Evolutionary conservation across 2,888 invertebrate genomes (phyloP).

Genomic region (Eupithecia centaureata): DNA sequence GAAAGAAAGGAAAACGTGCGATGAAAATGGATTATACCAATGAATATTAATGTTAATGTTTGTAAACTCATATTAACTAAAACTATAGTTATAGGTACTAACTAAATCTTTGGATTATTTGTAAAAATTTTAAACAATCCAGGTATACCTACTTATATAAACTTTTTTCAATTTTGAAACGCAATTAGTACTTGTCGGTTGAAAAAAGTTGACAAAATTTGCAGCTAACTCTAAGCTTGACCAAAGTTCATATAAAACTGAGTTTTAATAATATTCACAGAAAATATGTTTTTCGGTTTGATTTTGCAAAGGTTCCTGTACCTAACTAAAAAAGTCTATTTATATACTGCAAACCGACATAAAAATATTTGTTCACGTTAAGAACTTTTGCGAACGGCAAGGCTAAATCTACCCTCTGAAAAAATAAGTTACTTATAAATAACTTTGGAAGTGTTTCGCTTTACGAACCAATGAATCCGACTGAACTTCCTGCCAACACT

Average conservation of each 20-base stretch:
- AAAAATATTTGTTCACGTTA: background rate
- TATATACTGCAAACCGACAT: background rate
- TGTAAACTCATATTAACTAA: background rate
- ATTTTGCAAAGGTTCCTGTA: background rate
- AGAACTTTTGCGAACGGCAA: background rate
- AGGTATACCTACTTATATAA: background rate
- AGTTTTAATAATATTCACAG: background rate
- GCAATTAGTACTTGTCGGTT: no score
- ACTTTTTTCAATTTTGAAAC: no score
- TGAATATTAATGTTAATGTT: background rate
- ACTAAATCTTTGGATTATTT: background rate
- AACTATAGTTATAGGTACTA: background rate
- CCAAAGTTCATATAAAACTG: no score
- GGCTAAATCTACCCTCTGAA: background rate
- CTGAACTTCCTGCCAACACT: background rate
- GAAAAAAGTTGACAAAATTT: no score
- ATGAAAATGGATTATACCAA: background rate
- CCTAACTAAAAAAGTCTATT: no score
- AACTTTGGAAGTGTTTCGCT: background rate
- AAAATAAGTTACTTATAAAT: background rate
- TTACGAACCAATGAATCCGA: background rate
- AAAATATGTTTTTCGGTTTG: background rate
- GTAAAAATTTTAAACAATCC: background rate
- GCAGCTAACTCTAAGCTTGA: no score
- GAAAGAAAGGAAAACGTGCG: background rate